Evolutionary conservation across 1,140 invertebrate genomes (phyloP).

Genomic region (Druon quercuslanigerum): DNA sequence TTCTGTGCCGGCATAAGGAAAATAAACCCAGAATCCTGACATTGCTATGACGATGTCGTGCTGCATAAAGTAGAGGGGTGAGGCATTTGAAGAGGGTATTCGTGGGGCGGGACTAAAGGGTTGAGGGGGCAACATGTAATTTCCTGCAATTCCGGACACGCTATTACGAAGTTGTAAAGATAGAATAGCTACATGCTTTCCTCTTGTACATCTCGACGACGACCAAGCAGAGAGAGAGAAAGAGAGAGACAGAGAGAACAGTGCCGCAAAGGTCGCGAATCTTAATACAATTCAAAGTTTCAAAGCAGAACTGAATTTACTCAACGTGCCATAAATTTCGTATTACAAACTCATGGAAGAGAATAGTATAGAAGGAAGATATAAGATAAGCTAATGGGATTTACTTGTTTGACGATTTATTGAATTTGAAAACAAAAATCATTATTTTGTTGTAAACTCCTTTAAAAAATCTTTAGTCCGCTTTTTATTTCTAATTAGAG

Average conservation of each 20-base stretch:
- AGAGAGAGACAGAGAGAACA: background rate
- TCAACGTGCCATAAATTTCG: slow-evolving; percentile 22
- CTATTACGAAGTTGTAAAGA: slow-evolving; percentile 53
- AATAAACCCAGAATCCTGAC: background rate
- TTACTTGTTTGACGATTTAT: background rate
- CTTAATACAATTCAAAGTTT: slow-evolving; percentile 27
- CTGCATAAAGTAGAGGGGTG: background rate
- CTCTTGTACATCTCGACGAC: slow-evolving; percentile 22
- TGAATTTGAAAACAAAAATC: background rate
- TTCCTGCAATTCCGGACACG: slow-evolving; percentile 53
- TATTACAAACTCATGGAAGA: background rate
- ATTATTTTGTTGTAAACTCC: background rate
- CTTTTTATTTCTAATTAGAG: too few species aligned
- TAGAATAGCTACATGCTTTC: slow-evolving; percentile 34
- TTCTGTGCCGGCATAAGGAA: background rate
- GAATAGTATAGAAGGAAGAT: background rate
- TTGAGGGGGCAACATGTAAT: slow-evolving; percentile 46
- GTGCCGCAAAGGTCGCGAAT: slow-evolving; percentile 12
- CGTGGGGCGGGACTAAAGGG: background rate
- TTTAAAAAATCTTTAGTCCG: too few species aligned
- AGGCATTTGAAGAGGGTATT: background rate
- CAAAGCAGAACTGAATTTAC: slow-evolving; percentile 30
- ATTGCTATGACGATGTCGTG: background rate
- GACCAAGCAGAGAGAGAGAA: background rate
- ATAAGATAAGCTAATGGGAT: slow-evolving; percentile 9